These are phyloP conservation scores for Cyclophora punctaria DNA, from an alignment of 2,888 invertebrate species.

Conservation along the genomic window DNA sequence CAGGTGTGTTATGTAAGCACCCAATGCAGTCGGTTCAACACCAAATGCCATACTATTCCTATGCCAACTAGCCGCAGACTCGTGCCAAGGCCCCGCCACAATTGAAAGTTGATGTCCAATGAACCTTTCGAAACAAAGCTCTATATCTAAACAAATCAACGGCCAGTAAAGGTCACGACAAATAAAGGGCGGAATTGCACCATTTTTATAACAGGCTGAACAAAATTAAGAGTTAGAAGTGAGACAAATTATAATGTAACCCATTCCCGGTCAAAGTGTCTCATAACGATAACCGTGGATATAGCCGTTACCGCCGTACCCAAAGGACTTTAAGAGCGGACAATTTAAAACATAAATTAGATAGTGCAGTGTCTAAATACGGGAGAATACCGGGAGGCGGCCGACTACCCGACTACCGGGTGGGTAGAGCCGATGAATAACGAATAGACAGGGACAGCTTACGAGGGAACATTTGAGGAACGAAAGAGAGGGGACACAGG, in stretches of 20 bases:
- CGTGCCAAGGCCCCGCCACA: slow-evolving; percentile 59
- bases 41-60: slow-evolving; percentile 63
- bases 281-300: slow-evolving; percentile 59
- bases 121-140: slow-evolving; percentile 40
- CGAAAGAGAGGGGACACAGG: slow-evolving; percentile 54
- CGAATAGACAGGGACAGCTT: slow-evolving; percentile 59
- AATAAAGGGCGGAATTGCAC: slow-evolving; percentile 41
- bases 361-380: slow-evolving; percentile 71
- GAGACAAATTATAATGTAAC: slow-evolving; percentile 64
- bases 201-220: slow-evolving; percentile 38
- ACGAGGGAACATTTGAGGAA: slow-evolving; percentile 34
- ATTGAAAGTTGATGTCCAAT: slow-evolving; percentile 59
- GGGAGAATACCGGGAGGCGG: slow-evolving; percentile 62
- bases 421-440: slow-evolving; percentile 69
- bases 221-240: slow-evolving; percentile 22
- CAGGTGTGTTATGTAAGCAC: slow-evolving; percentile 73
- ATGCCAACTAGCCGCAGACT: slow-evolving; percentile 36
- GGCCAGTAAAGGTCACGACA: slow-evolving; percentile 28
- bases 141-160: slow-evolving; percentile 27
- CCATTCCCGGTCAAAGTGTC: slow-evolving; percentile 50
- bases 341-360: slow-evolving; percentile 72
- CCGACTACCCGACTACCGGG: slow-evolving; percentile 62
- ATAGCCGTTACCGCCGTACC: slow-evolving; percentile 48
- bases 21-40: slow-evolving; percentile 39
- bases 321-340: slow-evolving; percentile 52